phyloP scores from a whole-genome alignment of 2,888 invertebrate genomes.

The Masnerella sp. region DNA sequence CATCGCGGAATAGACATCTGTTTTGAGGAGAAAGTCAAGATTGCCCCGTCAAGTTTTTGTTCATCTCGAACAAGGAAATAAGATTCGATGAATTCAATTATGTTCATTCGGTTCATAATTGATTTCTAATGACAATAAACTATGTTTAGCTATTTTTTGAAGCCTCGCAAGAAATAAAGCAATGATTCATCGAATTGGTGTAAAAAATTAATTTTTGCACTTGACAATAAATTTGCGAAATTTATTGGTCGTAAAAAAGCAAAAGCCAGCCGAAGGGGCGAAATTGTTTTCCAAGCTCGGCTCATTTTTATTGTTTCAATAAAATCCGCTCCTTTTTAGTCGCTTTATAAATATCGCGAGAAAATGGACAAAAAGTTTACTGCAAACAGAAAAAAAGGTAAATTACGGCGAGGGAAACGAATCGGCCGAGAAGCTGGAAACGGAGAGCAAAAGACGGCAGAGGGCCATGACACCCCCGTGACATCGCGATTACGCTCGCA shows the following conservation, averaged over 20 bases:
- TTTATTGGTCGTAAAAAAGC: conserved; percentile 41
- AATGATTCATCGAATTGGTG: neutral
- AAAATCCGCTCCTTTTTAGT: conserved; percentile 44
- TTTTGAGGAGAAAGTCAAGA: conserved; percentile 36
- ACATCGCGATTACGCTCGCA: conserved; percentile 76
- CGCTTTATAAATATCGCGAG: conserved; percentile 34
- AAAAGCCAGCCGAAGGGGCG: conserved; percentile 28
- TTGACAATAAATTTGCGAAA: conserved; percentile 33
- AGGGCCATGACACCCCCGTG: conserved; percentile 74
- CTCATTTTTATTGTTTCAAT: conserved; percentile 40
- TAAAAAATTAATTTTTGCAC: no score
- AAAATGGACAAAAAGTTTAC: conserved; percentile 22
- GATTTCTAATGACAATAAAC: no score
- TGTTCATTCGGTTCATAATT: no score
- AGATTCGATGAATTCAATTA: no score
- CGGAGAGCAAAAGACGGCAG: conserved; percentile 46
- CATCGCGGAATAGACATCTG: conserved; percentile 23
- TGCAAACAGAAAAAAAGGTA: conserved; percentile 50
- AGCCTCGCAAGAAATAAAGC: neutral
- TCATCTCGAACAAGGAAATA: no score
- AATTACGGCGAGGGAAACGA: conserved; percentile 19
- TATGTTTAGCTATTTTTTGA: no score
- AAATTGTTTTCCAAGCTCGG: conserved; percentile 25
- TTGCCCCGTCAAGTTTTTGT: conserved; percentile 19
- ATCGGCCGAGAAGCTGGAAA: conserved; percentile 18